These are phyloP conservation scores for Solenopsis fugax DNA, from an alignment of 1,140 invertebrate species.

Conservation along the genomic window DNA sequence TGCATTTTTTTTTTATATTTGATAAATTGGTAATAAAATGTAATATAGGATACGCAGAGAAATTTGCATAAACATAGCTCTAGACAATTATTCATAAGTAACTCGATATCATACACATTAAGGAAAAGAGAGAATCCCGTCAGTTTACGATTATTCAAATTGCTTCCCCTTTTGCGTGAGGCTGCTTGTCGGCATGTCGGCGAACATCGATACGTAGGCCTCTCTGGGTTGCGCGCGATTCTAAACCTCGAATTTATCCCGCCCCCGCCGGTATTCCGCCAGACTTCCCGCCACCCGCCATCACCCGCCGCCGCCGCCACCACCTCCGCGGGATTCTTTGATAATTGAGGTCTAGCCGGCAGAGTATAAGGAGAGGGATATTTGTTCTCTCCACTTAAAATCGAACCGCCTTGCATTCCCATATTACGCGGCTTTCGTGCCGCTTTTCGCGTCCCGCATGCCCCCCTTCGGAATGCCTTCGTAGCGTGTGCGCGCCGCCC, in stretches of 20 bases:
- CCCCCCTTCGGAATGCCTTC: constrained; percentile 70
- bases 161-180: background rate
- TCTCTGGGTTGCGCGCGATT: constrained; percentile 43
- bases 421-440: constrained; percentile 79
- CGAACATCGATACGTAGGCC: constrained; percentile 27
- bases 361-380: constrained; percentile 66
- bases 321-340: constrained; percentile 73
- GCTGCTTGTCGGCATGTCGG: background rate
- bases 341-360: constrained; percentile 78
- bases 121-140: background rate
- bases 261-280: constrained; percentile 52
- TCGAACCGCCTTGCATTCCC: constrained; percentile 76
- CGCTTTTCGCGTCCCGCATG: constrained; percentile 52
- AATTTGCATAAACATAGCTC: background rate
- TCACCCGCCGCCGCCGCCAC: background rate
- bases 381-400: constrained; percentile 80
- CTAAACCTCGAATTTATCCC: constrained; percentile 70
- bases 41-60: background rate
- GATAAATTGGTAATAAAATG: background rate
- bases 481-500: constrained; percentile 79
- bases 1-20: background rate
- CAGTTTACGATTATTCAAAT: constrained; percentile 53
- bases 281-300: constrained; percentile 26
- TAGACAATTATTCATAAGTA: background rate
- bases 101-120: background rate